Evolutionary conservation across 1,140 invertebrate species (phyloP), one percentile per base, ranked within the genome.

Genomic region (Bicyclus anynana): DNA sequence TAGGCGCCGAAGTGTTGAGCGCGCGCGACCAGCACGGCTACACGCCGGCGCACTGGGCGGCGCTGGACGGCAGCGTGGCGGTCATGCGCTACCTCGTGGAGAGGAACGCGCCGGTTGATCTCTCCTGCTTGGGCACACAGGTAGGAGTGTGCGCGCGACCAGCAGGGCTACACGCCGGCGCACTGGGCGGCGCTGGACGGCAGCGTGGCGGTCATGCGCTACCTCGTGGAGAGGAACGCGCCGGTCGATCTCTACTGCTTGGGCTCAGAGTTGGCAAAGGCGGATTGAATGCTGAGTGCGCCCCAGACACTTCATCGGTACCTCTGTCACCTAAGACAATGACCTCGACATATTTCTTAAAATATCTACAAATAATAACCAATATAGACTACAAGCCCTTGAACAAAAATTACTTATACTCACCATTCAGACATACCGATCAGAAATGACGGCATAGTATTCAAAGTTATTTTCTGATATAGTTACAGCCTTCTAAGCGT

Each of bases 151-250:
- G 3, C 7, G 10, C 0, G 9, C 16, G 2, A 40, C 5, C 37
- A 12, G 23, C 29, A 33, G 29, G 29, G 96, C 13, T 97, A 97
- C 77, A 97, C 96, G 0, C 95, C 95, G 2, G 95, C 95, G 9
- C 96, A 97, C 81, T 97, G 96, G 96, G 95, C 95, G 9, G 95
- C 96, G 18, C 84, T 97, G 6, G 95, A 97, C 74, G 96, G 96
- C 12, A 95, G 95, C 69, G 92, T 95, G 10, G 93, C 95, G 78
- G 92, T 95, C 38, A 95, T 95, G 94, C 90, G 95, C 9, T 96
- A 95, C 71, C 91, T 98, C 40, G 93, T 97, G 10, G 95, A 97
- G 72, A 90, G 93, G 53, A 93, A 92, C 50, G 95, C 94, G 12
- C 95, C 95, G 1, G 92, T 97, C 5, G 95, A 98, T 87, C 88